A percentile compares a stretch with the other conserved stretches of the same genome.
phyloP scores from a whole-genome alignment of 2,797 vertebrate genomes.

The Scolopax bukidnonensis region DNA sequence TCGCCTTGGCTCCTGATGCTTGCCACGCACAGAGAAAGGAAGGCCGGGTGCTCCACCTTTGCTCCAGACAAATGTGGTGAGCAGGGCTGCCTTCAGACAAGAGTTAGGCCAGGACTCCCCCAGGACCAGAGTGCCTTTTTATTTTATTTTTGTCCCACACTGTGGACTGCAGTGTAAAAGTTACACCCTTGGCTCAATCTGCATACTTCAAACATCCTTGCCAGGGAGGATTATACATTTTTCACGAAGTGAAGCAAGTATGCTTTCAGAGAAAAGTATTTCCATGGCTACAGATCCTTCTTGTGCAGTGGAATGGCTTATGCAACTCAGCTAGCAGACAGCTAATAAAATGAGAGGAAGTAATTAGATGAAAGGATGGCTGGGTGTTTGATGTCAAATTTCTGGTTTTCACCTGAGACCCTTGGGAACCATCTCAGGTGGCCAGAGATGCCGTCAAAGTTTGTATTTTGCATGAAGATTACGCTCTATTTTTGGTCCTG shows the following conservation, averaged over 20 bases:
- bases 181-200: neutral
- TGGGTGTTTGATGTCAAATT: conserved; percentile 35
- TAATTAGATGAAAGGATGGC: conserved; percentile 47
- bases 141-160: neutral
- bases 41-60: neutral
- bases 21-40: neutral
- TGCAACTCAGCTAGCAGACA: neutral
- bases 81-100: neutral
- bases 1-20: accelerated
- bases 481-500: neutral
- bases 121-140: accelerated
- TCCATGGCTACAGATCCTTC: conserved; percentile 67
- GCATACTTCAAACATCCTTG: conserved; percentile 19
- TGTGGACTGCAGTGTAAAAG: neutral
- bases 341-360: conserved; percentile 51
- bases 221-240: conserved; percentile 36
- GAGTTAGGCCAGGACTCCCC: neutral
- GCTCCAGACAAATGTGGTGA: neutral
- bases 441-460: neutral
- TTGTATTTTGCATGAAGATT: neutral
- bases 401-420: neutral
- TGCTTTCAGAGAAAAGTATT: conserved; percentile 48
- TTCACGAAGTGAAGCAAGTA: conserved; percentile 25
- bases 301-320: neutral
- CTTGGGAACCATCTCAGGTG: neutral